Base-by-base conservation (phyloP, 2,113 vertebrate genomes). In the Rhinolophus sinicus region DNA sequence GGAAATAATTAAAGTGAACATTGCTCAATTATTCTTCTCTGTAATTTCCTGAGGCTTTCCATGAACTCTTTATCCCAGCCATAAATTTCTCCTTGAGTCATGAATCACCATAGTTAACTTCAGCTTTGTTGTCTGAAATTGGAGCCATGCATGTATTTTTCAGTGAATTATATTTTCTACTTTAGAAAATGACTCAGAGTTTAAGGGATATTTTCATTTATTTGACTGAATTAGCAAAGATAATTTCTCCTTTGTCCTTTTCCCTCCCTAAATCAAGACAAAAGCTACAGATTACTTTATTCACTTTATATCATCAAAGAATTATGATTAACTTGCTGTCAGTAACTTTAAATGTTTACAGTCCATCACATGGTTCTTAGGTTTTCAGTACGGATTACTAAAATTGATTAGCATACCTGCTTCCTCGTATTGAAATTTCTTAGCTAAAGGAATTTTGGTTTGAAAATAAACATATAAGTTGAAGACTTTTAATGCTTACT, bases 51-150 rank as follows among this genome's bases (percentile, higher is more conserved):
- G 26, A 85, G 77, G 24, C 40, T 91, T 69, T 62, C 72, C 28
- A 4, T 90, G 58, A 97, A 76, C 47, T 94, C 54, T 62, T 65
- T 54, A 13, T 76, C 47, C 40, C 52, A 76, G 16, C 85, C 60
- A 0, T 95, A 69, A 78, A 78, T 83, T 94, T 95, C 19, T 64
- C 13, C 50, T 75, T 60, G 40, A 84, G 21, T 72, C 19, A 4
- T 54, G 18, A 80, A 22, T 56, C 40, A 67, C 38, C 38, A n/a
- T 76, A 47, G 35, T 64, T 54, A 16, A 14, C 8, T 85, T 88
- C 70, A n/a, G n/a, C n/a, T 94, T 77, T 94, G 30, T 94, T 84
- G 19, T 65, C 50, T 88, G 44, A 88, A 90, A 96, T 69, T 93
- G 44, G 22, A 88, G 33, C 52, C 10, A 16, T 7, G 8, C 0